Evolutionary conservation across 2,797 vertebrate genomes (phyloP), one percentile per base, ranked within the genome.

Genomic region (Danio albolineatus): DNA sequence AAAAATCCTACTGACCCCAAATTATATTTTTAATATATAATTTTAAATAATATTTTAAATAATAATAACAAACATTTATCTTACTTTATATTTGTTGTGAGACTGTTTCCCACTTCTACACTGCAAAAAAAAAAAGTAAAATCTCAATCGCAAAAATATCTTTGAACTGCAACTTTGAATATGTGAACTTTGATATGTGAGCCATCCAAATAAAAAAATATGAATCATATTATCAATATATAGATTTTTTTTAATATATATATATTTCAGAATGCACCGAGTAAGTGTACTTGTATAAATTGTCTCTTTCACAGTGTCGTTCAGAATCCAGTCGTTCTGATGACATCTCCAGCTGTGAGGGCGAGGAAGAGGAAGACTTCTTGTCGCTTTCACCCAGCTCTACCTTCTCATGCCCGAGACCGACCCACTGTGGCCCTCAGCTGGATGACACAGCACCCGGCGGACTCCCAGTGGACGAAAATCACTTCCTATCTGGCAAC

Each of bases 291-390:
- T 28, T 28, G 28, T 28, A 0, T 65, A 44, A 67, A 6, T 4
- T 10, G n/a, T 0, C 17, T 51, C 2, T 19, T 60, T 71, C 5
- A 10, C 17, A 94, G 94, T 92, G 92, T 85, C 95, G 96, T 85
- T 98, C 97, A 0, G 98, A 98, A 86, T 99, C 97, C 59, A 99
- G 97, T 84, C 96, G 95, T 67, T 99, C 98, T 0, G 98, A 98
- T 86, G 97, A 98, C 61, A 92, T 94, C 54, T 98, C 97, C 85
- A 99, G 97, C 77, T 97, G 96, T 2, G 98, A 96, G 0, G 97
- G 97, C 51, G 97, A 97, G 85, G 96, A 96, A 67, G 95, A 93
- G 7, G 93, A 94, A 0, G 91, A 93, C 49, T 93, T 90, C 59
- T 90, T 88, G 19, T 98, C 91, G 81, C 94, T 86, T 89, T 98